These are phyloP conservation scores for Nycticebus coucang DNA, from an alignment of 2,113 vertebrate species.

Conservation along the genomic window DNA sequence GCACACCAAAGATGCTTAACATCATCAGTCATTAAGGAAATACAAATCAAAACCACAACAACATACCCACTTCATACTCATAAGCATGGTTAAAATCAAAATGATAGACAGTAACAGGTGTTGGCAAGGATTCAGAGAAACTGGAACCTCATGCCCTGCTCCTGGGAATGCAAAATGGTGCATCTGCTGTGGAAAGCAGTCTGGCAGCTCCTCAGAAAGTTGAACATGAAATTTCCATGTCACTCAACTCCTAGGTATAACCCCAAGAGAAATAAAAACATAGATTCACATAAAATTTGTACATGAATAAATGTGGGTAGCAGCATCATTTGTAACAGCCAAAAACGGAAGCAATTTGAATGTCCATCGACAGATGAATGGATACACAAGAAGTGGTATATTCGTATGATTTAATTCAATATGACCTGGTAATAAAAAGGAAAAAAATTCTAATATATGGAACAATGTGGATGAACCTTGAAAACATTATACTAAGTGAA, in stretches of 20 bases:
- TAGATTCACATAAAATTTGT: background rate
- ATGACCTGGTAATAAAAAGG: background rate
- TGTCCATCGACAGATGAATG: background rate
- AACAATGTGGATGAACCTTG: background rate
- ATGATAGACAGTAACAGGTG: background rate
- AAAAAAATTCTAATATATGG: accelerated
- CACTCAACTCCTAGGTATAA: background rate
- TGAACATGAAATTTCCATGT: background rate
- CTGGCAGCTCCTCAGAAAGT: background rate
- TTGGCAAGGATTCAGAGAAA: background rate
- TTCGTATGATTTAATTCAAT: no score
- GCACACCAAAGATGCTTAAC: no score
- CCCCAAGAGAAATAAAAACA: background rate
- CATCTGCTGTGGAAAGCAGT: no score
- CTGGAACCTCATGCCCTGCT: accelerated
- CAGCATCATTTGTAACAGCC: background rate
- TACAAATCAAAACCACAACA: no score
- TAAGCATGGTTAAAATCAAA: background rate
- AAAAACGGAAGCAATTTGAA: background rate
- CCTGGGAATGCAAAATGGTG: background rate
- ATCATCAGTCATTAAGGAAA: no score
- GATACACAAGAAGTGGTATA: background rate
- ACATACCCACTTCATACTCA: no score
- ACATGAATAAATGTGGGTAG: background rate
- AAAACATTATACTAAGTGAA: background rate